Percentiles rank a stretch among this genome's conserved stretches.
Evolutionary conservation across 2,113 vertebrate genomes (phyloP).

Genomic region (Callospermophilus lateralis): DNA sequence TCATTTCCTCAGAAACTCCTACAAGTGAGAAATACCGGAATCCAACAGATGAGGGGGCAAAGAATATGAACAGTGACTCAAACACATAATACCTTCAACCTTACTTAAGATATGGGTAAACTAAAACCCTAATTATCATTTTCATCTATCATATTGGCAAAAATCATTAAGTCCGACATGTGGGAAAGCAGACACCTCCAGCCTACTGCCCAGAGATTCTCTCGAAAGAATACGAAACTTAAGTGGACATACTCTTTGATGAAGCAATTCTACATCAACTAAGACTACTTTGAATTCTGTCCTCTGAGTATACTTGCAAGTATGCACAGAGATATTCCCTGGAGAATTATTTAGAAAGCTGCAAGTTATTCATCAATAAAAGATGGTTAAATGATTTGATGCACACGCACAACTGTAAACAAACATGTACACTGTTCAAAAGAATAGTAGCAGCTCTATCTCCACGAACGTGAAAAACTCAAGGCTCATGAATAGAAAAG

Average conservation of each 20-base stretch:
- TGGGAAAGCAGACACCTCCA: background rate
- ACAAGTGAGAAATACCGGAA: background rate
- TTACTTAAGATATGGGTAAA: background rate
- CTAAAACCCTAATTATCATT: background rate
- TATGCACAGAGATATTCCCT: too few relatives aligned
- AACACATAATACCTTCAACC: fast-evolving
- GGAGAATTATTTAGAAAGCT: background rate
- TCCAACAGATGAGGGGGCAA: background rate
- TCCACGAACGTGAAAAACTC: background rate
- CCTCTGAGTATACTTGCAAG: background rate
- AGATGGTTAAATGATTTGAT: background rate
- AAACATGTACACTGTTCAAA: background rate
- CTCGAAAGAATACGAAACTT: background rate
- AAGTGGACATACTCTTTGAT: background rate
- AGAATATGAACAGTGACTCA: background rate
- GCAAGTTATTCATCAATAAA: background rate
- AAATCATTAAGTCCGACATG: background rate
- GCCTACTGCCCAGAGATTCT: background rate
- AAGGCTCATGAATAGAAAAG: background rate
- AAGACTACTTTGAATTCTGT: background rate
- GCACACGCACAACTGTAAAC: background rate
- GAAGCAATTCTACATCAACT: background rate
- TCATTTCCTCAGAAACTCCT: background rate
- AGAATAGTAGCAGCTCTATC: background rate
- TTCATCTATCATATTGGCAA: background rate